Conservation (phyloP, 2,888 invertebrate genomes). For the Drosophila hawaiiensis region DNA sequence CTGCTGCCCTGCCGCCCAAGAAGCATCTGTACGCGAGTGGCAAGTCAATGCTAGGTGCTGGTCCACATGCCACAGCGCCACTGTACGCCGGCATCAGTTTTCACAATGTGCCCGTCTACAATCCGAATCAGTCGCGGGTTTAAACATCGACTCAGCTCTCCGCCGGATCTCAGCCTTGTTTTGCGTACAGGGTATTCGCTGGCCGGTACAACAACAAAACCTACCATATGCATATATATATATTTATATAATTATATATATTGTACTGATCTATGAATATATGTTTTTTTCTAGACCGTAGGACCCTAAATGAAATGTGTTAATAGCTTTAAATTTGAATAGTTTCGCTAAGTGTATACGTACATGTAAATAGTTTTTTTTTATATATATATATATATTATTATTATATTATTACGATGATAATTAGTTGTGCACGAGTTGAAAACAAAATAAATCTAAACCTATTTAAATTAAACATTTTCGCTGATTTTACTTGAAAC, state of each 20-base stretch:
- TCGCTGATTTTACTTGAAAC: neutral
- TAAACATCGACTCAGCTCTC: conserved; percentile 63
- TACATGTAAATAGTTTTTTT: conserved; percentile 43
- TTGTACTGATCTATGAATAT: neutral
- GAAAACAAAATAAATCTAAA: conserved; percentile 15
- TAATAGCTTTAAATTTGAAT: conserved; percentile 73
- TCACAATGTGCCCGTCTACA: conserved; percentile 84
- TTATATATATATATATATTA: conserved; percentile 12
- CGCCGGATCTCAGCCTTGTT: conserved; percentile 26
- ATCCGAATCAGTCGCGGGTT: conserved; percentile 81
- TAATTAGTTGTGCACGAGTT: conserved; percentile 11
- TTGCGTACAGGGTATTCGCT: conserved; percentile 7
- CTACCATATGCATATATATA: neutral
- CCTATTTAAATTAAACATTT: neutral
- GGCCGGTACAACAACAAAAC: conserved; percentile 1
- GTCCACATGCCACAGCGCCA: conserved; percentile 53
- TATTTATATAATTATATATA: neutral
- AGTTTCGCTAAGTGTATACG: conserved; percentile 24
- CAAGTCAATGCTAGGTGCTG: conserved; percentile 54
- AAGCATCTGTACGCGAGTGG: conserved; percentile 78
- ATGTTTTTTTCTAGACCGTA: conserved; percentile 16
- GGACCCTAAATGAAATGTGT: conserved; percentile 68
- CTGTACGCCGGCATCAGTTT: conserved; percentile 85
- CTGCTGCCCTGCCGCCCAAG: conserved; percentile 77
- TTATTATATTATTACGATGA: conserved; percentile 23